Base-by-base conservation (phyloP, 1,140 invertebrate species). In the Tribolium castaneum region DNA sequence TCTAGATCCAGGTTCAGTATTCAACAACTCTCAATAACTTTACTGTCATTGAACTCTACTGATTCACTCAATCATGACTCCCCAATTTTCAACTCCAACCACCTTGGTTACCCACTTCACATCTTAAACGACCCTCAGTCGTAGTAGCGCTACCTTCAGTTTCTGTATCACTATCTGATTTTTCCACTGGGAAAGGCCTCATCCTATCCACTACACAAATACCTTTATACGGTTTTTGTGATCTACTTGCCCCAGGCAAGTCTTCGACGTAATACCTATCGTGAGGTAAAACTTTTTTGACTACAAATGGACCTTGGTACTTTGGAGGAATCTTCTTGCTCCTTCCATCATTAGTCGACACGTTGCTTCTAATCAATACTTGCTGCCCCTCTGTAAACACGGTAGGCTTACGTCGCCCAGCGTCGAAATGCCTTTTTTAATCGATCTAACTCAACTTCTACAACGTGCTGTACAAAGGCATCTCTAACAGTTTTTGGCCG, bases 301-400 rank as follows among this genome's bases (percentile, higher is more conserved):
- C 49, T 30, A 81, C 66, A 70, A 80, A 83, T 14, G 80, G 82
- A 10, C 80, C 84, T 25, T 75, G 34, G 72, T 83, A 82, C 62
- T 78, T 78, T 56, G 80, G 72, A 45, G 78, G 56, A 10, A 80
- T 66, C 54, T 83, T 79, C 52, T 59, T 79, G 30, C 77, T 79
- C 49, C 79, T 73, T 7, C 75, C 80, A n/a, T 76, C 74, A 39
- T 80, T 79, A n/a, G 51, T 13, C 7, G 10, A 14, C 10, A 56
- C 49, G 3, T 22, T 71, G 22, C 45, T 77, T 35, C 39, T 56
- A 6, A 79, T 50, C 19, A 80, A n/a, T 3, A 81, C 75, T 14
- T 80, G 35, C 56, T 77, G 59, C 0, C 70, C 75, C 12, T 77
- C 54, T 10, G 34, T 22, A 50, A 54, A 81, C n/a, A 4, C 70